Conservation (phyloP, 2,888 invertebrate species). For the Amblyteles armatorius region DNA sequence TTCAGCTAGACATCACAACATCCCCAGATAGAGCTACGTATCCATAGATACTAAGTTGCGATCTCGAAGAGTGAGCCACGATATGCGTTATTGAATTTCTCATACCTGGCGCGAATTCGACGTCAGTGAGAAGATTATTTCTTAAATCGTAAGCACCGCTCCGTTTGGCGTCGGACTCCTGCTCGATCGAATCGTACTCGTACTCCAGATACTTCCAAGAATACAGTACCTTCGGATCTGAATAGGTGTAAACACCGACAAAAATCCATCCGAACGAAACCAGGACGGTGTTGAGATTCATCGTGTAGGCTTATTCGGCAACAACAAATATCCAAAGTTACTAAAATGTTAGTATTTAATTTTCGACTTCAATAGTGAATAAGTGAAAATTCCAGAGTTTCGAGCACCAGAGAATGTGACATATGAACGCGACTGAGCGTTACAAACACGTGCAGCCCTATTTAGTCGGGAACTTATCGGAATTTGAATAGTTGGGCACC, state of each 20-base stretch:
- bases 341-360: too few relatives aligned
- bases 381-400: neutral
- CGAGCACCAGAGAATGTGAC: neutral
- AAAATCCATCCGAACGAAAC: neutral
- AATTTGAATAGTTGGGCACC: too few relatives aligned
- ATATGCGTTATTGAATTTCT: neutral
- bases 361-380: neutral
- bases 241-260: neutral
- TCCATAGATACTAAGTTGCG: too few relatives aligned
- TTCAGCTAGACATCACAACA: too few relatives aligned
- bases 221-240: neutral
- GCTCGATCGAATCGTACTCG: neutral
- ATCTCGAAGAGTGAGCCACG: neutral
- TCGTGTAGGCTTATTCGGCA: neutral
- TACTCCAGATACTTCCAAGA: conserved; percentile 33
- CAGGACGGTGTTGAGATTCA: neutral
- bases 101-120: conserved; percentile 36
- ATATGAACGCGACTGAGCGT: neutral
- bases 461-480: too few relatives aligned
- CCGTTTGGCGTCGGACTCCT: conserved; percentile 19
- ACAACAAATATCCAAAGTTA: neutral
- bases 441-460: too few relatives aligned
- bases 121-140: conserved; percentile 22
- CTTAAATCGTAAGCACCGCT: conserved; percentile 33
- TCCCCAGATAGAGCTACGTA: too few relatives aligned